Percentiles rank a stretch among this genome's conserved stretches.
These are phyloP conservation scores for Cherax destructor DNA, from an alignment of 1,140 invertebrate species.

Conservation along the genomic window DNA sequence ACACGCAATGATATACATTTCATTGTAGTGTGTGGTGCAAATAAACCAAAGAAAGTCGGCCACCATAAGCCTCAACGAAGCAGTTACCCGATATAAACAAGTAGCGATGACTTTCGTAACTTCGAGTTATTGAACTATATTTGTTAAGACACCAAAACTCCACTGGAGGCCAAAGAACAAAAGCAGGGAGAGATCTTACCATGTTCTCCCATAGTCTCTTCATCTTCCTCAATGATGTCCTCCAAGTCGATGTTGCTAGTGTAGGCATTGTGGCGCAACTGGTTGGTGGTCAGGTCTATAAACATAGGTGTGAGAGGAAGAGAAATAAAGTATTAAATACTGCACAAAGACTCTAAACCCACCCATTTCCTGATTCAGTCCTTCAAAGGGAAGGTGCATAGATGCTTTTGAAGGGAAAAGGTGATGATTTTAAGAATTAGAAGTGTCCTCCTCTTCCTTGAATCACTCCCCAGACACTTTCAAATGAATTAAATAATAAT, in stretches of 20 bases:
- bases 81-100: too few relatives aligned
- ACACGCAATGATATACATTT: too few relatives aligned
- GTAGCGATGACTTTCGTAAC: background rate
- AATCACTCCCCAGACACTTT: too few relatives aligned
- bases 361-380: too few relatives aligned
- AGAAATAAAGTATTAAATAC: background rate
- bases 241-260: slow-evolving; percentile 54
- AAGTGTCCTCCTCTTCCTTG: too few relatives aligned
- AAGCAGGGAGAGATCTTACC: slow-evolving; percentile 51
- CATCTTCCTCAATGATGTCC: slow-evolving; percentile 70
- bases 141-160: background rate
- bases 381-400: too few relatives aligned
- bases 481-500: too few relatives aligned
- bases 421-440: too few relatives aligned
- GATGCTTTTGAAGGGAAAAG: too few relatives aligned
- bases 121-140: background rate
- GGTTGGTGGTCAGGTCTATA: slow-evolving; percentile 40
- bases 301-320: background rate
- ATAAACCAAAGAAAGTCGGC: background rate
- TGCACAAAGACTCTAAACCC: too few relatives aligned
- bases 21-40: background rate
- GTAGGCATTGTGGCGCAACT: slow-evolving; percentile 54
- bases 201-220: slow-evolving; percentile 67
- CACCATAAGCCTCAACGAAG: too few relatives aligned
- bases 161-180: background rate